Evolutionary conservation across 2,888 invertebrate species (phyloP).

Genomic region (Eupithecia dodoneata): DNA sequence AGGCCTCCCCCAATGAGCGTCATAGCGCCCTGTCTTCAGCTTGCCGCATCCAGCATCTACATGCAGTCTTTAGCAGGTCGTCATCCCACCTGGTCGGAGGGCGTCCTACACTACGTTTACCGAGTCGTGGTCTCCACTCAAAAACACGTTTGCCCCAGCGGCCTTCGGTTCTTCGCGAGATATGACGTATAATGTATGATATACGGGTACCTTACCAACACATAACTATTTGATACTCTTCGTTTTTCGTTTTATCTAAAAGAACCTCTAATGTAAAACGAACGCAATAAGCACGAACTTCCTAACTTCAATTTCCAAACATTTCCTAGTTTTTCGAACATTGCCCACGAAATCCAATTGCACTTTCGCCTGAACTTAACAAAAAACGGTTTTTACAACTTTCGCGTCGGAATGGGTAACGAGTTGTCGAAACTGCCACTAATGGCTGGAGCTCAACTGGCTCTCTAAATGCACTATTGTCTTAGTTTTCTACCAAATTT

Average conservation of each 20-base stretch:
- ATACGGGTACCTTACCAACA: background rate
- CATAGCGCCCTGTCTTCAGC: too few species aligned
- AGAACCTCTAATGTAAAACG: background rate
- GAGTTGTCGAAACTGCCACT: constrained; percentile 27
- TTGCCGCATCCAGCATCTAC: too few species aligned
- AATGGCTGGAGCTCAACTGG: constrained; percentile 13
- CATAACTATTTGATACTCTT: background rate
- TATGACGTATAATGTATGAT: too few species aligned
- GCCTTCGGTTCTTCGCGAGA: too few species aligned
- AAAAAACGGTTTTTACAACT: constrained; percentile 21
- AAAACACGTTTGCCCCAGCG: too few species aligned
- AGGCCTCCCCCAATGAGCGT: too few species aligned
- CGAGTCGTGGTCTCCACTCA: too few species aligned
- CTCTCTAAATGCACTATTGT: constrained; percentile 6
- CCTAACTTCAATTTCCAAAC: constrained; percentile 1
- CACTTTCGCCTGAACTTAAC: constrained; percentile 17
- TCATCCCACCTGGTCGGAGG: too few species aligned
- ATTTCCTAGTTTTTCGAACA: constrained; percentile 11
- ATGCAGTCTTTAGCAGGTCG: too few species aligned
- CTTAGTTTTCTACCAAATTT: background rate
- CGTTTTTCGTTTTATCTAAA: background rate
- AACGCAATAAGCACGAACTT: constrained; percentile 1
- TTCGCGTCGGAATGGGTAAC: constrained; percentile 17
- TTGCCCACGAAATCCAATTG: constrained; percentile 12
- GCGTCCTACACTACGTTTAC: too few species aligned